Base-by-base conservation (phyloP, 2,888 invertebrate species). In the Lithophane ornitopus region DNA sequence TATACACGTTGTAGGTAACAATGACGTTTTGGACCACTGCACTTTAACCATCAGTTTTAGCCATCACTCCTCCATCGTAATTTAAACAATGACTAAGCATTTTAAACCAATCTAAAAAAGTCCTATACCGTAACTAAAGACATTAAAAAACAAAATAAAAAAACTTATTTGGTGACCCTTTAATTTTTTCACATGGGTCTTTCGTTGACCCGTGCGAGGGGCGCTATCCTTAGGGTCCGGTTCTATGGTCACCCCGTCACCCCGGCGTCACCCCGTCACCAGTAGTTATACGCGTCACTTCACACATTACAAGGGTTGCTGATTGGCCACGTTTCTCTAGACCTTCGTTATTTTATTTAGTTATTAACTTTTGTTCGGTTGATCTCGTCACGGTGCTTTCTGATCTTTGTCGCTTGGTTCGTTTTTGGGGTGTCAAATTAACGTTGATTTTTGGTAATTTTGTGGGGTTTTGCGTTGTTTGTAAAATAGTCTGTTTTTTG, bases 261-360 rank as follows among this genome's bases (percentile, higher is more conserved):
- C 84, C 87, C 80, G 84, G 81, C 82, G 84, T 85, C 87, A 85
- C 78, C 84, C 88, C 80, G 86, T 85, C 87, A 85, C 80, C 78
- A 77, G 78, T 83, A 85, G 86, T 85, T 88, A 86, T 85, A 81
- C 90, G 90, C 91, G 86, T 89, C 91, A 88, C 85, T 89, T 83
- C 87, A 85, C 89, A 71, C 87, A 88, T 88, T 90, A 90, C 85
- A 85, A 88, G 90, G 89, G 88, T 79, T 82, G 78, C 82, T 87
- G 89, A 88, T 89, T 88, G 82, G 77, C 80, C 79, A 85, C 79
- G 86, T 88, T 88, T 88, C 80, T 85, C 74, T 69, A 71, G 74
- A 76, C 74, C 81, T 81, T 74, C 83, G 79, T 76, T 80, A 81
- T 85, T 87, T 88, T 87, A 84, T 88, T 87, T 86, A 84, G 83